A percentile compares a stretch with the other conserved stretches of the same genome.
phyloP scores from a whole-genome alignment of 2,888 invertebrate genomes.

The Petrolisthes cinctipes region DNA sequence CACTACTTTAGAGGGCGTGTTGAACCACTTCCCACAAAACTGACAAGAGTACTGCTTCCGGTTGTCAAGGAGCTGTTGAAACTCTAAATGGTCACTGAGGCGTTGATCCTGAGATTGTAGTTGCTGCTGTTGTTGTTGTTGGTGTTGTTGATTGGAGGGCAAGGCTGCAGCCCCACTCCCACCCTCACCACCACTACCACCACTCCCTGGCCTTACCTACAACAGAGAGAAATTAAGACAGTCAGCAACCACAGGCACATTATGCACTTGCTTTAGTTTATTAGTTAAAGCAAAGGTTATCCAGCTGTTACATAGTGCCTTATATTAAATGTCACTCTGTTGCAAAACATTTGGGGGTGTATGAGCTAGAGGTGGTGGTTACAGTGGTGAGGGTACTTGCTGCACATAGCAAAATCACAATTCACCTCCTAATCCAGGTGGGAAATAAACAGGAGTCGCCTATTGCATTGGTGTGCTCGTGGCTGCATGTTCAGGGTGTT shows the following conservation, averaged over 20 bases:
- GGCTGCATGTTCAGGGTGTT: constrained; percentile 43
- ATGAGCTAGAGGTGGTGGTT: constrained; percentile 2
- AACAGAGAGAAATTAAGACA: constrained; percentile 56
- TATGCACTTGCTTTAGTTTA: not conserved
- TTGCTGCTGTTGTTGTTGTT: constrained; percentile 28
- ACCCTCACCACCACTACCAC: constrained; percentile 56
- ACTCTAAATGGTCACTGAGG: constrained; percentile 27
- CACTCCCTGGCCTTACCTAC: constrained; percentile 59
- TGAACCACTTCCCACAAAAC: constrained; percentile 60
- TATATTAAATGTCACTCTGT: not conserved
- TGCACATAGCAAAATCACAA: not conserved
- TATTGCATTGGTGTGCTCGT: constrained; percentile 22
- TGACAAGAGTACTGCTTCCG: constrained; percentile 46
- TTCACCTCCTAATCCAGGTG: constrained; percentile 13
- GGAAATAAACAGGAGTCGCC: not conserved
- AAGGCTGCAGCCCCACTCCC: constrained; percentile 37
- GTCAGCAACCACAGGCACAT: constrained; percentile 38
- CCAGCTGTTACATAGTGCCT: not conserved
- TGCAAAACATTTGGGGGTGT: not conserved
- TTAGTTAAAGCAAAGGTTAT: not conserved
- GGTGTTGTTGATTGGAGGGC: constrained; percentile 29
- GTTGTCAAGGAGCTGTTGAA: constrained; percentile 36
- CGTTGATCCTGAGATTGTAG: constrained; percentile 39
- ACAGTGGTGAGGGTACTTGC: constrained; percentile 12
- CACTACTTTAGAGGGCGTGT: constrained; percentile 60